phyloP scores from a whole-genome alignment of 2,113 vertebrate genomes.

The Hiodon alosoides region DNA sequence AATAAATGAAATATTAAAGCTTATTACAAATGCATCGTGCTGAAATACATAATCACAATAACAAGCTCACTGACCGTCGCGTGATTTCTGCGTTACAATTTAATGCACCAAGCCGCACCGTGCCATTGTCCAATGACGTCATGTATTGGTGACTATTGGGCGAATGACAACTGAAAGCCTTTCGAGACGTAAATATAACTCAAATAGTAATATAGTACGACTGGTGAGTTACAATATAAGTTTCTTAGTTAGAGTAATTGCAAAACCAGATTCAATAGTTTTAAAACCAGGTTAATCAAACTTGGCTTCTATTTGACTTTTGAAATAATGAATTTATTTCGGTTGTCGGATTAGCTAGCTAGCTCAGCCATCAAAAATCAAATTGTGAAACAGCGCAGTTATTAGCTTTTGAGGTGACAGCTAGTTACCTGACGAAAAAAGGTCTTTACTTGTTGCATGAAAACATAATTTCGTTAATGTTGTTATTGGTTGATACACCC shows the following conservation, averaged over 20 bases:
- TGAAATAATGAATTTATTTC: neutral
- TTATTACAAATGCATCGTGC: no score
- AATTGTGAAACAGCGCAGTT: no score
- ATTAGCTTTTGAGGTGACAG: no score
- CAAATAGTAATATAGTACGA: conserved; percentile 8
- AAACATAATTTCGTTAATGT: no score
- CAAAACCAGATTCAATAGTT: neutral
- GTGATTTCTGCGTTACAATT: neutral
- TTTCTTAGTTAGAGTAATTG: neutral
- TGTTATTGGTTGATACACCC: no score
- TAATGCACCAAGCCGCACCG: neutral
- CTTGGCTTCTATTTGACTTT: neutral
- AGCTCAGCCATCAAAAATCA: neutral
- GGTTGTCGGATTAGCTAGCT: conserved; percentile 11
- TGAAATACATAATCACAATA: neutral
- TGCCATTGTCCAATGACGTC: neutral
- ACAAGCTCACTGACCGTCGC: neutral
- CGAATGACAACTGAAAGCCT: conserved; percentile 14
- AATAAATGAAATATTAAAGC: no score
- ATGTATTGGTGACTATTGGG: neutral
- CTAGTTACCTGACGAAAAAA: no score
- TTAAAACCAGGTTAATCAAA: neutral
- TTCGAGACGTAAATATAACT: neutral
- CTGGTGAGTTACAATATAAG: conserved; percentile 1
- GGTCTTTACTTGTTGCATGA: no score